A percentile compares a stretch with the other conserved stretches of the same genome.
phyloP scores from a whole-genome alignment of 2,888 invertebrate genomes.

The Plagodis pulveraria region DNA sequence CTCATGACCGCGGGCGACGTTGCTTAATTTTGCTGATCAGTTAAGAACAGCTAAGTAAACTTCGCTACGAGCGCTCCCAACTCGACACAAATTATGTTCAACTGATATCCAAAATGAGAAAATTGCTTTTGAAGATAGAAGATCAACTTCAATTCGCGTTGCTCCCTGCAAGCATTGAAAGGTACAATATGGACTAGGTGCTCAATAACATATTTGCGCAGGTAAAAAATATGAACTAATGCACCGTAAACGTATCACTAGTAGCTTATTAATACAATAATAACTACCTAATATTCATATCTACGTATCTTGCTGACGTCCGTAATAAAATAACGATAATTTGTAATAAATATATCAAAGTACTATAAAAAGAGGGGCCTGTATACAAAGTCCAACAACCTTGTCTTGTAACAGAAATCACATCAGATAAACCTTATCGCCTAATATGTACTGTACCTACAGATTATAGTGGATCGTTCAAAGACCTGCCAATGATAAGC shows the following conservation, averaged over 20 bases:
- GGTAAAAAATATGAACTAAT: too few species aligned
- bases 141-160: neutral
- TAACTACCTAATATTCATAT: too few species aligned
- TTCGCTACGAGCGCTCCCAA: too few species aligned
- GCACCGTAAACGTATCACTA: too few species aligned
- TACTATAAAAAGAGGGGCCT: slow-evolving; percentile 3
- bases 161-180: neutral
- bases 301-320: neutral
- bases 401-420: slow-evolving; percentile 47
- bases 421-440: slow-evolving; percentile 49
- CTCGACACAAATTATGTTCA: slow-evolving; percentile 40
- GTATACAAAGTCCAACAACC: slow-evolving; percentile 20
- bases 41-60: too few species aligned
- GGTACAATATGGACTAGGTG: too few species aligned
- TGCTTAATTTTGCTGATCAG: too few species aligned
- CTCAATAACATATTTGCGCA: too few species aligned
- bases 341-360: neutral
- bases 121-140: slow-evolving; percentile 13
- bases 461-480: slow-evolving; percentile 40
- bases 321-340: slow-evolving; percentile 1
- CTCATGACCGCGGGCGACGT: too few species aligned
- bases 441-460: slow-evolving; percentile 22
- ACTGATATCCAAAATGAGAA: slow-evolving; percentile 14
- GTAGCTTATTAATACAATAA: too few species aligned
- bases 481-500: slow-evolving; percentile 32